phyloP scores from a whole-genome alignment of 2,113 vertebrate species.

The Myxocyprinus asiaticus region DNA sequence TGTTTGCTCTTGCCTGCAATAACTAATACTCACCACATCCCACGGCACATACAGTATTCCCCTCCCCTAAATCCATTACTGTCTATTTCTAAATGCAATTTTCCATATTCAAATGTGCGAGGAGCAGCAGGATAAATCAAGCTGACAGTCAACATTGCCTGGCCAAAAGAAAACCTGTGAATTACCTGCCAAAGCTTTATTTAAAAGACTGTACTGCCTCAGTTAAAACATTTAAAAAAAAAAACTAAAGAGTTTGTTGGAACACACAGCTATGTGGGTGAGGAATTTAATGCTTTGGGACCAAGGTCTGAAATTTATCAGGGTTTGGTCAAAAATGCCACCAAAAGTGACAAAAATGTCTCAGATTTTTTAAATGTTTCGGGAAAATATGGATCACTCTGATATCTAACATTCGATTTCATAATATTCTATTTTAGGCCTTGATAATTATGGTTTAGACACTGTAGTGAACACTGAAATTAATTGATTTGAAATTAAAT shows the following conservation, averaged over 20 bases:
- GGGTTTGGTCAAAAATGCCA: too few species aligned
- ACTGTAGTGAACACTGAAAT: too few species aligned
- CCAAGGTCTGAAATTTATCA: too few species aligned
- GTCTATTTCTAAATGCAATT: conserved; percentile 11
- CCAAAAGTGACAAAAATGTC: too few species aligned
- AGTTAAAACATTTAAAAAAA: not conserved
- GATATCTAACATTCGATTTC: too few species aligned
- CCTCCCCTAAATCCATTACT: conserved; percentile 10
- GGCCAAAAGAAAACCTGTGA: not conserved
- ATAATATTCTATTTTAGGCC: too few species aligned
- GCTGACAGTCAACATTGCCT: conserved; percentile 8
- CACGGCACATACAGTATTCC: not conserved
- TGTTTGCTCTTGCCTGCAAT: not conserved
- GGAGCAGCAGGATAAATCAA: conserved; percentile 36
- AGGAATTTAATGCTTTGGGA: conserved; percentile 12
- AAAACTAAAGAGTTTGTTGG: not conserved
- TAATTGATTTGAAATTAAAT: too few species aligned
- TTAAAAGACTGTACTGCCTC: conserved; percentile 12
- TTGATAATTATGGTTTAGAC: too few species aligned
- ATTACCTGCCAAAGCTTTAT: conserved; percentile 22
- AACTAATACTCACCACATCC: not conserved
- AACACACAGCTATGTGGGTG: not conserved
- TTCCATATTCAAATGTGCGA: not conserved
- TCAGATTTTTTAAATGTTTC: too few species aligned
- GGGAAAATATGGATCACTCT: too few species aligned